These are phyloP conservation scores for Miopithecus talapoin DNA, from an alignment of 2,797 vertebrate genomes.

Conservation along the genomic window DNA sequence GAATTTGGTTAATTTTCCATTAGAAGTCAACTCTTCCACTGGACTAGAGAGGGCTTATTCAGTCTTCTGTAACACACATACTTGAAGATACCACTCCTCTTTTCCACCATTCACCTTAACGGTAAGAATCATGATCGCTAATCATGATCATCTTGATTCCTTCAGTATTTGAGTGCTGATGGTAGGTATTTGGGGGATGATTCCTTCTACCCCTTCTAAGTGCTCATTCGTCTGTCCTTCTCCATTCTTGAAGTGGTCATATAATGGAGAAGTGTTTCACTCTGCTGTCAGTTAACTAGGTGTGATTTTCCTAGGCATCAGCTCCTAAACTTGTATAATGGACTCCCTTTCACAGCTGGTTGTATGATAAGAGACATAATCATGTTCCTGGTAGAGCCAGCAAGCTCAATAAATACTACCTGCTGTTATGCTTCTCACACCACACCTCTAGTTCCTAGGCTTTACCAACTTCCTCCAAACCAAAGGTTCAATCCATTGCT, in stretches of 20 bases:
- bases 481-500: not conserved
- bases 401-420: not conserved
- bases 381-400: rapidly evolving
- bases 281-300: rapidly evolving
- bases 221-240: not conserved
- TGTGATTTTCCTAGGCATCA: no score
- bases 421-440: rapidly evolving
- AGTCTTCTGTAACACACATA: rapidly evolving
- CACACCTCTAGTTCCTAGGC: rapidly evolving
- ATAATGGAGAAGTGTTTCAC: not conserved
- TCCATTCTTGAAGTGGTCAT: not conserved
- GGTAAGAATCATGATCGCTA: not conserved
- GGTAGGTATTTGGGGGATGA: not conserved
- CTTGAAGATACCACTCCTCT: rapidly evolving
- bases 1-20: not conserved
- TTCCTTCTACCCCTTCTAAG: not conserved
- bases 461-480: not conserved
- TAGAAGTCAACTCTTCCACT: not conserved
- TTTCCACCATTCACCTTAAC: not conserved
- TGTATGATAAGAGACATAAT: not conserved
- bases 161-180: not conserved
- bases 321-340: not conserved
- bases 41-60: not conserved
- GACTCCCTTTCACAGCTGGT: rapidly evolving
- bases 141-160: not conserved